Percentiles rank a stretch among this genome's conserved stretches.
phyloP scores from a whole-genome alignment of 2,113 vertebrate species.

The Emydocephalus ijimae region DNA sequence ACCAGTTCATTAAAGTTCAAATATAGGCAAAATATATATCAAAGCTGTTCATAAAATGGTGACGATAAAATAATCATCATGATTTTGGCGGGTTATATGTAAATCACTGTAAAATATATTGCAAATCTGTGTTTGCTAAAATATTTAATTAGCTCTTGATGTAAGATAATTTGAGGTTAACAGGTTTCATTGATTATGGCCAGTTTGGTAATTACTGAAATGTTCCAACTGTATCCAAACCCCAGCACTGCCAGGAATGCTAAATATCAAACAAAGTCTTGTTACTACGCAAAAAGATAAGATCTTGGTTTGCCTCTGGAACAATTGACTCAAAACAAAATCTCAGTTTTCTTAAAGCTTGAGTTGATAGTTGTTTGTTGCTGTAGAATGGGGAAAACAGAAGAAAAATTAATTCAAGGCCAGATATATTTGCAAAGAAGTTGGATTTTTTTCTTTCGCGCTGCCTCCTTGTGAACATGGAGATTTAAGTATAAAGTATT shows the following conservation, averaged over 20 bases:
- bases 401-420: background rate
- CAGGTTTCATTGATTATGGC: background rate
- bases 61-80: background rate
- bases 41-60: background rate
- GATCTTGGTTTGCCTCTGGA: background rate
- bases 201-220: background rate
- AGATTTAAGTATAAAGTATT: background rate
- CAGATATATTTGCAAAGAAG: background rate
- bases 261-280: background rate
- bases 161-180: background rate
- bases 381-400: background rate
- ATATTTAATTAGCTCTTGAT: background rate
- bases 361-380: background rate
- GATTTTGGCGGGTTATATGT: background rate
- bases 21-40: background rate
- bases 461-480: background rate
- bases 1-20: background rate
- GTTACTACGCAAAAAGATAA: background rate
- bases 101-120: background rate
- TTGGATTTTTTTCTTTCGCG: accelerated
- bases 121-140: background rate
- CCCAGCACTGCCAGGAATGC: background rate
- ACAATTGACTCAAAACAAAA: background rate
- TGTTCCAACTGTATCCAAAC: background rate
- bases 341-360: background rate